phyloP scores from a whole-genome alignment of 2,797 vertebrate genomes.

The Pipistrellus pipistrellus region DNA sequence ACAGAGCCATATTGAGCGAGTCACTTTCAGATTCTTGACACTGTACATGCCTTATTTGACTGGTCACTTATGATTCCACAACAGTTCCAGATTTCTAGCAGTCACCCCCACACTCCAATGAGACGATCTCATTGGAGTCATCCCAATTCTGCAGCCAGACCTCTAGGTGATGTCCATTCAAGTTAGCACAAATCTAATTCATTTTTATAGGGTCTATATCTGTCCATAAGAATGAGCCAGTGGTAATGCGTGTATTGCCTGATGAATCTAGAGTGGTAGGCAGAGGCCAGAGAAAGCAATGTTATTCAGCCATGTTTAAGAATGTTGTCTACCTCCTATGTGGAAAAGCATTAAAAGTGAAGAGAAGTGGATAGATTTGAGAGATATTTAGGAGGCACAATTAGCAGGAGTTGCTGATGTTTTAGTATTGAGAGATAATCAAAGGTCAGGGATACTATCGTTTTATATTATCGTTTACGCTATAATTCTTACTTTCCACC shows the following conservation, averaged over 20 bases:
- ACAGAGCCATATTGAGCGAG: too few species aligned
- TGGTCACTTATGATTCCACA: neutral
- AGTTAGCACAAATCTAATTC: neutral
- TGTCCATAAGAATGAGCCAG: neutral
- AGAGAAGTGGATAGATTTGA: neutral
- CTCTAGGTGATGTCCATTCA: neutral
- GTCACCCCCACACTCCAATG: neutral
- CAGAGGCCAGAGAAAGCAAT: neutral
- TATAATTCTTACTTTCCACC: neutral
- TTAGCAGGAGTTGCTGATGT: neutral
- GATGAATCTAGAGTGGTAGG: neutral
- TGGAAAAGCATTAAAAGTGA: neutral
- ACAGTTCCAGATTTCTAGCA: neutral
- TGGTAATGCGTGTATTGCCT: neutral
- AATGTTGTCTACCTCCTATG: neutral
- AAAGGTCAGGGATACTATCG: neutral
- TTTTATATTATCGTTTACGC: neutral
- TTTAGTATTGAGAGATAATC: neutral
- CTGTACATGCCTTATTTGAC: neutral
- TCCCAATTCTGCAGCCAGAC: neutral
- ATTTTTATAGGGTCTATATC: neutral
- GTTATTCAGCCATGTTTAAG: neutral
- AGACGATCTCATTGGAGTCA: neutral
- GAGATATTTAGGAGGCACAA: neutral
- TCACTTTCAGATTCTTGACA: neutral